Conservation (phyloP, 2,113 vertebrate genomes). For the Delphinapterus leucas region DNA sequence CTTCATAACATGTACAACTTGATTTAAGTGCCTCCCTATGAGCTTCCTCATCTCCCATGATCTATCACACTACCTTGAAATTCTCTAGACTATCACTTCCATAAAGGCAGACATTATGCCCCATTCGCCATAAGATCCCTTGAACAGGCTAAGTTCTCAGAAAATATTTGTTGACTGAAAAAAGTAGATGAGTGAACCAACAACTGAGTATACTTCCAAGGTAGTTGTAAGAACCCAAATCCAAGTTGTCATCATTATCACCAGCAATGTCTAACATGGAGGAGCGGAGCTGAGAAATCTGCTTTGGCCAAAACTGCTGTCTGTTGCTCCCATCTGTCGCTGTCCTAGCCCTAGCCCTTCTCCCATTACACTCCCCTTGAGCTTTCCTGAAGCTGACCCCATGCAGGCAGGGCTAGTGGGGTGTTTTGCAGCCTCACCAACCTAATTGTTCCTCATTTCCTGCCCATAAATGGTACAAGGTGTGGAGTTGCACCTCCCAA, state of each 20-base stretch:
- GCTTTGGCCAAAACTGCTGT: not conserved
- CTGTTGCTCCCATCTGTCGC: not conserved
- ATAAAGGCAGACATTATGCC: not conserved
- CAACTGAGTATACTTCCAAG: not conserved
- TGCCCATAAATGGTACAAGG: conserved; percentile 85
- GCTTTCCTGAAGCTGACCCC: conserved; percentile 77
- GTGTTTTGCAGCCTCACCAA: conserved; percentile 79
- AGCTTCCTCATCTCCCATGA: not conserved
- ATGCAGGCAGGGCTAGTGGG: conserved; percentile 52
- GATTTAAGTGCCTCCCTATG: not conserved
- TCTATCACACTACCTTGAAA: not conserved
- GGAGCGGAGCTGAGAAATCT: not conserved
- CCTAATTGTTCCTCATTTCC: conserved; percentile 87
- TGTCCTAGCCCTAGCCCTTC: not conserved
- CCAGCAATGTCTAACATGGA: not conserved
- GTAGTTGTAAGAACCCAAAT: not conserved
- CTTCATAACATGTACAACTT: not conserved
- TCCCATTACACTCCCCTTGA: conserved; percentile 64
- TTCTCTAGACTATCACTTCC: not conserved
- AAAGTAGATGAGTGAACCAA: not conserved
- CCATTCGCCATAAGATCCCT: not conserved
- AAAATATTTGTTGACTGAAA: not conserved
- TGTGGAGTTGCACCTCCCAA: conserved; percentile 75
- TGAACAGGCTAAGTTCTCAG: not conserved
- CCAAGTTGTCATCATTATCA: not conserved